Evolutionary conservation across 2,888 invertebrate genomes (phyloP), one percentile per base, ranked within the genome.

Genomic region (Lithophane semibrunnea): DNA sequence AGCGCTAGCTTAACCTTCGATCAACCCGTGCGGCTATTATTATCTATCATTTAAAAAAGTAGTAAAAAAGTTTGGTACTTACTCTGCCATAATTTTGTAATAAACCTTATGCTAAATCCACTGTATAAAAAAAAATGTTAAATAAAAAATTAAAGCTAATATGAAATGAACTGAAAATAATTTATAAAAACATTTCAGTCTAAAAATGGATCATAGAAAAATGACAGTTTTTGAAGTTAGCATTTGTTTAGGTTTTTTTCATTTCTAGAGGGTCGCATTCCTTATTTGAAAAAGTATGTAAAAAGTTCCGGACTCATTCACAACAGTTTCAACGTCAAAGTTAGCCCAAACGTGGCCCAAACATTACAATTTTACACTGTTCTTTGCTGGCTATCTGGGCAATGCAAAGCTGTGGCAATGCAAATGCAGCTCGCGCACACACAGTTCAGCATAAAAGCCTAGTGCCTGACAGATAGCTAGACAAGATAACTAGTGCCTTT

Each of bases 21-120:
- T 58, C 7, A 13, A 58, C 2, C 13, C 13, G 13, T 29, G 16
- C 37, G 18, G 61, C 16, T 29, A 2, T 24, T 58, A 24, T 24
- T 24, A 60, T 60, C 16, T 3, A 16, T 3, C 60, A 37, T 18
- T 37, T 4, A 61, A 61, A n/a, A 47, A 49, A 29, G 29, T 12
- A 29, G 29, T 12, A 12, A 24, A 12, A 8, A 52, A n/a, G 16
- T 0, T 37, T 18, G 47, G 47, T 86, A 94, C 96, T 96, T 88
- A 96, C 96, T 95, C 96, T 81, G 95, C 94, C 96, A 96, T 96
- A 89, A 95, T 96, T 96, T 95, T 85, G 80, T 84, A 69, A 52
- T 86, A 90, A 83, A 84, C 81, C 89, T 87, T 89, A 89, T 79
- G 68, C 84, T 80, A 85, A 88, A 80, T 75, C 87, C 90, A 93